phyloP scores from a whole-genome alignment of 2,113 vertebrate species.

The Montifringilla adamsi region DNA sequence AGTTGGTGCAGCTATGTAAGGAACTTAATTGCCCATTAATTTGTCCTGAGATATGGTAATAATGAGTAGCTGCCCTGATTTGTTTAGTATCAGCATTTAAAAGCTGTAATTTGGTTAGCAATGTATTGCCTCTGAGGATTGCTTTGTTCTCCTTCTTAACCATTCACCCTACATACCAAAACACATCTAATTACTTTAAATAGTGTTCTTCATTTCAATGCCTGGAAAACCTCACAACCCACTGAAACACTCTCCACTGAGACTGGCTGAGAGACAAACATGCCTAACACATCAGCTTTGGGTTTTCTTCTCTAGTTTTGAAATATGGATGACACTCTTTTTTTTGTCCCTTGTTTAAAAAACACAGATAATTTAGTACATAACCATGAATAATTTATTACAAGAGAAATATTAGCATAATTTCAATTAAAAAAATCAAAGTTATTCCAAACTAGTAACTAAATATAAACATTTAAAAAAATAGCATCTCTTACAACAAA shows the following conservation, averaged over 20 bases:
- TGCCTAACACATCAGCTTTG: background rate
- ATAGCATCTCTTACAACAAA: background rate
- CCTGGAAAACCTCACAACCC: background rate
- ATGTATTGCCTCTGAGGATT: background rate
- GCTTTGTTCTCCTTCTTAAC: background rate
- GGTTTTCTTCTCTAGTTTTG: background rate
- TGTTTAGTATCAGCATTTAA: background rate
- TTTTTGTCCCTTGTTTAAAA: background rate
- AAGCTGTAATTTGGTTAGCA: background rate
- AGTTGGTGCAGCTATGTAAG: background rate
- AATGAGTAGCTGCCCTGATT: background rate
- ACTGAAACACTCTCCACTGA: background rate
- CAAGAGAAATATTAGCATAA: background rate
- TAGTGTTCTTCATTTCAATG: background rate
- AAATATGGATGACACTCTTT: background rate
- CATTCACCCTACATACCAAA: background rate
- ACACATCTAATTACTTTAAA: background rate
- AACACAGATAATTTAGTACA: background rate
- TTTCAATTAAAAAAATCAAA: background rate
- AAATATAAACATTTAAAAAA: background rate
- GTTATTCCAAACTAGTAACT: background rate
- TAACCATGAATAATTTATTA: slow-evolving; percentile 10
- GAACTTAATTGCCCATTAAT: background rate
- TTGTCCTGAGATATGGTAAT: background rate
- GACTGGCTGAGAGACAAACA: background rate